Evolutionary conservation across 30 jellyfish, hydroid and myxozoan genomes (phyloP).

Genomic region (Hydractinia echinata): DNA sequence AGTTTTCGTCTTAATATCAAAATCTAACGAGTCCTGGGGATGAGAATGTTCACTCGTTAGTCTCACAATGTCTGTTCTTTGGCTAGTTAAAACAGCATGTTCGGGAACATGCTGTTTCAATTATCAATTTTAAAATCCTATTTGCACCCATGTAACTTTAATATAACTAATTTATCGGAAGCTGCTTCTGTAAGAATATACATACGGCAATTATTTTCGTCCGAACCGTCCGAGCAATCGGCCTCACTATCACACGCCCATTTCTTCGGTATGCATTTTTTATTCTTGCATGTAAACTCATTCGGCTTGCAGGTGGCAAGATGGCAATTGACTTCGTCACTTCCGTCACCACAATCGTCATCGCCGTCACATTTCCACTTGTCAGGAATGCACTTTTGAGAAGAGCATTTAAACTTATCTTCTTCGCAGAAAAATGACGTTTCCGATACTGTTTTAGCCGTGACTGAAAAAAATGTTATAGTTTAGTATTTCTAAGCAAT

Average conservation of each 20-base stretch:
- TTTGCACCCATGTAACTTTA: no score
- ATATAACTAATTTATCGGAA: no score
- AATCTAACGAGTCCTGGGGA: no score
- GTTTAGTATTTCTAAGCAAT: no score
- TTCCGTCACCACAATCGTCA: conserved; percentile 21
- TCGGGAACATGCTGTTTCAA: no score
- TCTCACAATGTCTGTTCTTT: no score
- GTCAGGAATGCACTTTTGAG: conserved; percentile 31
- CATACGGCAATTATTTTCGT: conserved; percentile 67
- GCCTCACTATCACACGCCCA: conserved; percentile 64
- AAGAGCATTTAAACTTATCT: neutral
- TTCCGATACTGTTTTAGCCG: neutral
- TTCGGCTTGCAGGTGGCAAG: conserved; percentile 38
- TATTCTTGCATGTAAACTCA: conserved; percentile 47
- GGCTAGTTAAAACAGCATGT: no score
- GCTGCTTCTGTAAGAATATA: neutral
- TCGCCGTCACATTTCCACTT: conserved; percentile 17
- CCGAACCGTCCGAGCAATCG: conserved; percentile 69
- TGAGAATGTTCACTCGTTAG: no score
- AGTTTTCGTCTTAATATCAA: no score
- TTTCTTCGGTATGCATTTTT: conserved; percentile 60
- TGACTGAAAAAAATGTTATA: neutral
- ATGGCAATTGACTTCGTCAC: conserved; percentile 24
- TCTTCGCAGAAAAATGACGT: conserved; percentile 9
- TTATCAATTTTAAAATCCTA: no score